These are phyloP conservation scores for Pseudorhombus dupliciocellatus DNA, from an alignment of 2,113 vertebrate genomes.

Conservation along the genomic window DNA sequence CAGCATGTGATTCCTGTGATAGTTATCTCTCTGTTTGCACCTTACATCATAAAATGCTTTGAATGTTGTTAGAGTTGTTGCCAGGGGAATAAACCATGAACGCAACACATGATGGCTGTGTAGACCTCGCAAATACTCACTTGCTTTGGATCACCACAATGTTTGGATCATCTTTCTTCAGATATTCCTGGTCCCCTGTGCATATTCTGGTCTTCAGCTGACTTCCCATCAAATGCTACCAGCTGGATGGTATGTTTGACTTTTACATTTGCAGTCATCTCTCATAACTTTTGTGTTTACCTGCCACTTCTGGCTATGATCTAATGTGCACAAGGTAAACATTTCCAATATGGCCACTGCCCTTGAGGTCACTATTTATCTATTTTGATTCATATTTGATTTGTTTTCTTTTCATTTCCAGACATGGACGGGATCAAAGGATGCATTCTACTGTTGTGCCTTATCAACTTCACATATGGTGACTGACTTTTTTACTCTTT, in stretches of 20 bases:
- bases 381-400: not conserved
- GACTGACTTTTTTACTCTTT: constrained; percentile 19
- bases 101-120: not conserved
- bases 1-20: too few relatives aligned
- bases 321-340: too few relatives aligned
- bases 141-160: too few relatives aligned
- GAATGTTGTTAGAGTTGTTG: not conserved
- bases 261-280: not conserved
- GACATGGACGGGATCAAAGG: constrained; percentile 52
- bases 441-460: constrained; percentile 56
- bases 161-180: too few relatives aligned
- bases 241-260: not conserved
- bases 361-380: not conserved
- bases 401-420: constrained; percentile 29
- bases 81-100: not conserved
- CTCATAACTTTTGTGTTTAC: too few relatives aligned
- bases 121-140: not conserved
- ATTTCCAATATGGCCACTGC: too few relatives aligned
- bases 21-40: too few relatives aligned
- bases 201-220: too few relatives aligned
- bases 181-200: too few relatives aligned
- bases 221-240: not conserved
- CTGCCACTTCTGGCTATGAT: too few relatives aligned
- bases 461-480: constrained; percentile 63
- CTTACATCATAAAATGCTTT: not conserved